Base-by-base conservation (phyloP, 2,797 vertebrate species). In the Knipowitschia caucasica region DNA sequence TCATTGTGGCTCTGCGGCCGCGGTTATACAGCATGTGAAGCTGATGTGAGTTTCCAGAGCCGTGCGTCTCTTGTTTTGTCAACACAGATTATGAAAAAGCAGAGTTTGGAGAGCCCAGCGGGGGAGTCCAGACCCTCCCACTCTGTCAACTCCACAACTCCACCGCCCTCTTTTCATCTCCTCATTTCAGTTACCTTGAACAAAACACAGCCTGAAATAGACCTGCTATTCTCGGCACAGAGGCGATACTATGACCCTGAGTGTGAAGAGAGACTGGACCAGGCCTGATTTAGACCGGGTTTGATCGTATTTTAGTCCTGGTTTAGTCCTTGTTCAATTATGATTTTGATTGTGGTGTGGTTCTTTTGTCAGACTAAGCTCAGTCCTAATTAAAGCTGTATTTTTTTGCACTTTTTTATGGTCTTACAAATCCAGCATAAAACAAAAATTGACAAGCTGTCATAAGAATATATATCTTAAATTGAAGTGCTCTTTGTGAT, bases 1-100 rank as follows among this genome's bases (percentile, higher is more conserved):
- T n/a, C n/a, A n/a, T n/a, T n/a, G n/a, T n/a, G n/a, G n/a, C n/a
- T n/a, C n/a, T n/a, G n/a, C n/a, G n/a, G n/a, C n/a, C n/a, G n/a
- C n/a, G n/a, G n/a, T n/a, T n/a, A n/a, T n/a, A n/a, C n/a, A n/a
- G n/a, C n/a, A n/a, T n/a, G n/a, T n/a, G n/a, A n/a, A n/a, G 7
- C 64, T 33, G 50, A 40, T 70, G 64, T 73, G 65, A 62, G 67
- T 65, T 71, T 53, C 49, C 64, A n/a, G 71, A 73, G 50, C 66
- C 12, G 54, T 38, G 62, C 24, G 75, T 62, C 64, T 70, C 66
- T n/a, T 82, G 67, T 84, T 87, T 85, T 80, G 81, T 73, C 83
- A 87, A 83, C 82, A 81, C 62, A 73, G 75, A 81, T 86, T 82
- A 83, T 77, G 74, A 81, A 75, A 75, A 56, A 64, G 60, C 26